These are phyloP conservation scores for Caenorhabditis becei DNA, from an alignment of 2,888 invertebrate genomes.

Conservation along the genomic window DNA sequence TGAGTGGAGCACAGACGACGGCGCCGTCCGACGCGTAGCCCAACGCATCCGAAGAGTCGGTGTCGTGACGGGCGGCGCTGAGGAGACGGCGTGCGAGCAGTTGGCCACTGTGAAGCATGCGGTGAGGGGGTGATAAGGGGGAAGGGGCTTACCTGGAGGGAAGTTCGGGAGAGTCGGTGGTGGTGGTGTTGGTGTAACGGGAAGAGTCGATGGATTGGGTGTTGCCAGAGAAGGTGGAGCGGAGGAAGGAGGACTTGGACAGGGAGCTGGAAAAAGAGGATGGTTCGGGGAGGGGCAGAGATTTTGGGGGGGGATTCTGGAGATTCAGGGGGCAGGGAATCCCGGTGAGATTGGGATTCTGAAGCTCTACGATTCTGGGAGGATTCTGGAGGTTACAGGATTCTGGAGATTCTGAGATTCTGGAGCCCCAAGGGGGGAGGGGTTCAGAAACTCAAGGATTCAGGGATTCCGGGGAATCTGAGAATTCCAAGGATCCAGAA, in stretches of 20 bases:
- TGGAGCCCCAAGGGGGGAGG: too few relatives aligned
- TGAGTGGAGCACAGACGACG: constrained; percentile 58
- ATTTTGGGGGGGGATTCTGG: too few relatives aligned
- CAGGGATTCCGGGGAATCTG: too few relatives aligned
- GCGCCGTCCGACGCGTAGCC: constrained; percentile 63
- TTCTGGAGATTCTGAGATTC: too few relatives aligned
- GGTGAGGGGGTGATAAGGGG: not conserved
- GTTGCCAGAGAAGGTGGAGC: constrained; percentile 66
- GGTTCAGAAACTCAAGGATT: too few relatives aligned
- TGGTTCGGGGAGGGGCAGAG: too few relatives aligned
- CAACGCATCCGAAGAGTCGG: constrained; percentile 53
- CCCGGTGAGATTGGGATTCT: too few relatives aligned
- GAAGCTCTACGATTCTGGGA: too few relatives aligned
- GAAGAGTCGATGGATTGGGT: constrained; percentile 69
- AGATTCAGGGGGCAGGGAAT: too few relatives aligned
- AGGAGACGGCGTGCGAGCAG: constrained; percentile 56
- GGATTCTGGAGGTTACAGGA: too few relatives aligned
- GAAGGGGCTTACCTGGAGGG: constrained; percentile 53
- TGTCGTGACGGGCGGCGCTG: constrained; percentile 56
- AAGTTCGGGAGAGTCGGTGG: constrained; percentile 70
- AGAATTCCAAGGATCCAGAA: too few relatives aligned
- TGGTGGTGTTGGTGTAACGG: constrained; percentile 64
- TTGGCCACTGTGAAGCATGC: constrained; percentile 52
- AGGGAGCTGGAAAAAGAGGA: constrained; percentile 64
- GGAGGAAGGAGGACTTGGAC: constrained; percentile 61